A percentile compares a stretch with the other conserved stretches of the same genome.
Conservation (phyloP, 1,140 invertebrate genomes). For the Steinernema khuongi region DNA sequence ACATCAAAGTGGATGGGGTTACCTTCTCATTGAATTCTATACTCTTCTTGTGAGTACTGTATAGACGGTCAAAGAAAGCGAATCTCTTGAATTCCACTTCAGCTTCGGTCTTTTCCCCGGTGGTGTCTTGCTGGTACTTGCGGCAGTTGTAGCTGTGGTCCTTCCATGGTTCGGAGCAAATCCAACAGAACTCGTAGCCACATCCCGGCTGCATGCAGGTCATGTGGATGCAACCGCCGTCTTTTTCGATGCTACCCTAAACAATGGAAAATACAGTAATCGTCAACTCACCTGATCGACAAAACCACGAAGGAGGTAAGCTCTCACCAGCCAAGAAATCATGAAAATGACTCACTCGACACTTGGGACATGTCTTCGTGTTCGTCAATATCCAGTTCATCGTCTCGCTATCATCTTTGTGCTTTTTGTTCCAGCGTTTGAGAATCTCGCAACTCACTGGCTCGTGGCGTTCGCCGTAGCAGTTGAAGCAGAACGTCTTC, state of each 20-base stretch:
- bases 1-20: slow-evolving; percentile 12
- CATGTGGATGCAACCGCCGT: not conserved
- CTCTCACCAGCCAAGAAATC: too few relatives aligned
- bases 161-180: not conserved
- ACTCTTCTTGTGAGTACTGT: slow-evolving; percentile 98
- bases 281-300: too few relatives aligned
- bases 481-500: not conserved
- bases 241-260: not conserved
- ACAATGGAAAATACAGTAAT: not conserved
- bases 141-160: not conserved
- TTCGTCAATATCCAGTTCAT: not conserved
- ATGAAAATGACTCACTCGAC: not conserved
- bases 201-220: not conserved
- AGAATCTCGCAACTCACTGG: not conserved
- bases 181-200: not conserved
- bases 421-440: not conserved
- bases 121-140: not conserved
- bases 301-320: too few relatives aligned
- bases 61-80: slow-evolving; percentile 94
- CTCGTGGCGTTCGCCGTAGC: not conserved
- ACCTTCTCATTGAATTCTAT: slow-evolving; percentile 91
- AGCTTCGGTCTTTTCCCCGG: slow-evolving; percentile 65
- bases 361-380: slow-evolving; percentile 3
- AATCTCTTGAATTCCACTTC: slow-evolving; percentile 82
- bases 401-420: not conserved